These are phyloP conservation scores for Heliconius charithonia DNA, from an alignment of 2,888 invertebrate species.

Conservation along the genomic window DNA sequence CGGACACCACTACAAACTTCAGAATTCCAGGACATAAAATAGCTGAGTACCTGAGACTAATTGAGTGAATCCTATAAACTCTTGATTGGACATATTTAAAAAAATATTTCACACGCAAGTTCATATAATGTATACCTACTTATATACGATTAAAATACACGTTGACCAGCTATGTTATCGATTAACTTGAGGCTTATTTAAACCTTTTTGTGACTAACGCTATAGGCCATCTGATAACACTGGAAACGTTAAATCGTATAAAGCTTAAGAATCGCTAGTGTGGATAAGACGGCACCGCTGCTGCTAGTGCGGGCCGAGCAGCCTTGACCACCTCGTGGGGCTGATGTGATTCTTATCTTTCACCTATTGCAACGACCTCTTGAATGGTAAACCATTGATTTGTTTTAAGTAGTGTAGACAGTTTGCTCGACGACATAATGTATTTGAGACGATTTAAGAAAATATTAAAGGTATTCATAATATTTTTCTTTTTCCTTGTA, in stretches of 20 bases:
- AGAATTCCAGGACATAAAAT: no score
- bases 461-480: not conserved
- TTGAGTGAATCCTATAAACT: not conserved
- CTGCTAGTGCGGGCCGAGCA: slow-evolving; percentile 49
- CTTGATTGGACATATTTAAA: not conserved
- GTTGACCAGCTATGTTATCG: slow-evolving; percentile 58
- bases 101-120: not conserved
- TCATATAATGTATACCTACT: not conserved
- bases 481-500: not conserved
- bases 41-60: no score
- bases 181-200: slow-evolving; percentile 67
- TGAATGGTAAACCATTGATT: slow-evolving; percentile 34
- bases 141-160: not conserved
- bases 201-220: slow-evolving; percentile 67
- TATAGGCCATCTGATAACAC: slow-evolving; percentile 76
- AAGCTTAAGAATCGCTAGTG: slow-evolving; percentile 68
- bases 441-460: not conserved
- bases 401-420: not conserved
- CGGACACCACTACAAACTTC: no score
- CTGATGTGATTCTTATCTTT: slow-evolving; percentile 61
- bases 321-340: slow-evolving; percentile 67
- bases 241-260: slow-evolving; percentile 76
- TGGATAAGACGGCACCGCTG: slow-evolving; percentile 57
- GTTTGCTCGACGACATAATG: not conserved
- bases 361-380: slow-evolving; percentile 47